These are phyloP conservation scores for Antheraea assamensis DNA, from an alignment of 2,888 invertebrate genomes.

Conservation along the genomic window DNA sequence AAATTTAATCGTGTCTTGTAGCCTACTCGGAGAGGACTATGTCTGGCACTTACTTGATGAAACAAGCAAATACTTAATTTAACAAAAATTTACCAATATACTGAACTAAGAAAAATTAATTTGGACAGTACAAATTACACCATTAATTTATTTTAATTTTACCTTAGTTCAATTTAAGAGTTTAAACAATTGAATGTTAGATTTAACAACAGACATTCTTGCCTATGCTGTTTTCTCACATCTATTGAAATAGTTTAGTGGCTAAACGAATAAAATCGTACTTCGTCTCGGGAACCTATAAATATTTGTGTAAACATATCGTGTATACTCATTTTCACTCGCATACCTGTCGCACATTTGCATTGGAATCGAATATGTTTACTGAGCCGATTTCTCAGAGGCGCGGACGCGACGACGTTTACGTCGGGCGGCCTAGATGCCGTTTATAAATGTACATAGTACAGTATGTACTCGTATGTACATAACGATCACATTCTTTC, in stretches of 20 bases:
- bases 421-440: constrained; percentile 58
- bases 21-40: neutral
- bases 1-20: neutral
- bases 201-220: too few species aligned
- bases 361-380: constrained; percentile 63
- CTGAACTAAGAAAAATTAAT: neutral
- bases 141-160: neutral
- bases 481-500: constrained; percentile 1
- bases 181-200: neutral
- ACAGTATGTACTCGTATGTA: neutral
- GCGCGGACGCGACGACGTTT: constrained; percentile 32
- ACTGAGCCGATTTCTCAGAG: constrained; percentile 64
- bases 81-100: neutral
- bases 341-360: constrained; percentile 54
- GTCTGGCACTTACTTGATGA: neutral
- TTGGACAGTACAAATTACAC: neutral
- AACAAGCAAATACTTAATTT: neutral
- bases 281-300: constrained; percentile 29
- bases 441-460: constrained; percentile 33
- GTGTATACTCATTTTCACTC: constrained; percentile 46
- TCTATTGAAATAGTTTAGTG: neutral
- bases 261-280: neutral
- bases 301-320: constrained; percentile 48
- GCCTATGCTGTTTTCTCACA: neutral
- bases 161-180: neutral